A percentile compares a stretch with the other conserved stretches of the same genome.
phyloP scores from a whole-genome alignment of 2,113 vertebrate species.

The Odocoileus virginianus region DNA sequence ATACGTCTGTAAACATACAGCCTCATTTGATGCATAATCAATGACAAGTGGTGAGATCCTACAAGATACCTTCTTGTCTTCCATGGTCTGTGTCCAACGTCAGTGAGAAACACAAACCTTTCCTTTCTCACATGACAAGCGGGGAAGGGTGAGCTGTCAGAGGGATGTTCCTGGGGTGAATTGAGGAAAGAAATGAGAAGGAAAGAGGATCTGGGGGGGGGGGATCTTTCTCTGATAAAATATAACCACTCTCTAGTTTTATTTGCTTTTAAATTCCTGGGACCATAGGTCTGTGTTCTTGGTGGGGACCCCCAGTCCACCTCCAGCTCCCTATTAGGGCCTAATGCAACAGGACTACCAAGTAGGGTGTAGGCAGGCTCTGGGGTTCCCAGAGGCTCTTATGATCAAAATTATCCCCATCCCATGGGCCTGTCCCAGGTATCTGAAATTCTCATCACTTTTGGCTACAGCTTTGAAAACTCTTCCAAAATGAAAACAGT shows the following conservation, averaged over 20 bases:
- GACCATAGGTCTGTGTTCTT: background rate
- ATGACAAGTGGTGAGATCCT: fast-evolving
- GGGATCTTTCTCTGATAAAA: background rate
- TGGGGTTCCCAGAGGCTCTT: background rate
- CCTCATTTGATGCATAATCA: background rate
- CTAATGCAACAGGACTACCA: background rate
- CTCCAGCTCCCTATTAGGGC: background rate
- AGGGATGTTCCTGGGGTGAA: background rate
- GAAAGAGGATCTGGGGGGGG: too few relatives aligned
- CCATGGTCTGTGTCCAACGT: background rate
- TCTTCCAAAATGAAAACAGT: background rate
- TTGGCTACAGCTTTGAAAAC: background rate
- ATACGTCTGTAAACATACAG: background rate
- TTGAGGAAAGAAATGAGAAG: background rate
- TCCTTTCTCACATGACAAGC: background rate
- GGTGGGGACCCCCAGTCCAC: background rate
- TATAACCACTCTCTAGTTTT: background rate
- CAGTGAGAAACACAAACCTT: background rate
- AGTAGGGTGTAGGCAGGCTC: background rate
- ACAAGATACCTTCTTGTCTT: background rate
- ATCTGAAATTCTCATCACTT: background rate
- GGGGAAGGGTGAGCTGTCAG: background rate
- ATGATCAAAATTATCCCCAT: background rate
- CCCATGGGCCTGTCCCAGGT: background rate
- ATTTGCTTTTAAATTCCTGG: background rate